These are phyloP conservation scores for Micromesistius poutassou DNA, from an alignment of 2,797 vertebrate species.

Conservation along the genomic window DNA sequence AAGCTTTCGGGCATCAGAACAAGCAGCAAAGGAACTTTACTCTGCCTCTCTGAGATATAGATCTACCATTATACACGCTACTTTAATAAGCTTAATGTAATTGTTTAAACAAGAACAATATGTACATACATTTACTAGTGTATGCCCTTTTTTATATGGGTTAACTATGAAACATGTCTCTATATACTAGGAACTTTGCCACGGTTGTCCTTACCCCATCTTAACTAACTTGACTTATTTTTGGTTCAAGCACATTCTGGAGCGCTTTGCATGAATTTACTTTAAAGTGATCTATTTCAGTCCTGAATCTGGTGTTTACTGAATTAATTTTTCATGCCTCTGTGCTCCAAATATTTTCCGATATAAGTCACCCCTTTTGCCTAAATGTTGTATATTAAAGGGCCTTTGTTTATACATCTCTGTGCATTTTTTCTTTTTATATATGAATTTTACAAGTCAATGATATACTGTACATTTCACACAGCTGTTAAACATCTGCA, in stretches of 20 bases:
- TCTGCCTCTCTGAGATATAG: conserved; percentile 34
- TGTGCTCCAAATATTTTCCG: conserved; percentile 34
- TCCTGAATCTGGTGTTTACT: conserved; percentile 44
- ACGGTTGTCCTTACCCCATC: conserved; percentile 25
- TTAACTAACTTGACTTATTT: conserved; percentile 47
- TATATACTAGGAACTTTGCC: conserved; percentile 31
- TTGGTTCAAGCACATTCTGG: conserved; percentile 25
- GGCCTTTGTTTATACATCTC: conserved; percentile 52
- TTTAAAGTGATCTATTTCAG: conserved; percentile 31
- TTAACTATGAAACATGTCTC: conserved; percentile 41
- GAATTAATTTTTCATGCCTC: conserved; percentile 44
- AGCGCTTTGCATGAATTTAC: conserved; percentile 56
- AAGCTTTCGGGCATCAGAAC: conserved; percentile 10
- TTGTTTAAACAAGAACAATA: conserved; percentile 20
- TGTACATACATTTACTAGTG: conserved; percentile 41
- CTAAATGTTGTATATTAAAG: conserved; percentile 65
- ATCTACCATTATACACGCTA: conserved; percentile 22
- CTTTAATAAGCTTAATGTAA: conserved; percentile 42
- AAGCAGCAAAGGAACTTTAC: conserved; percentile 17
- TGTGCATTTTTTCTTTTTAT: conserved; percentile 19
- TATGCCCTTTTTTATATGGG: conserved; percentile 30
- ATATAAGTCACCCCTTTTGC: conserved; percentile 35
- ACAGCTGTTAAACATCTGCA: neutral
- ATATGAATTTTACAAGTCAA: neutral
- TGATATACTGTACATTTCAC: neutral